Conservation (phyloP, 1,140 invertebrate genomes). For the Tetranychus urticae region DNA sequence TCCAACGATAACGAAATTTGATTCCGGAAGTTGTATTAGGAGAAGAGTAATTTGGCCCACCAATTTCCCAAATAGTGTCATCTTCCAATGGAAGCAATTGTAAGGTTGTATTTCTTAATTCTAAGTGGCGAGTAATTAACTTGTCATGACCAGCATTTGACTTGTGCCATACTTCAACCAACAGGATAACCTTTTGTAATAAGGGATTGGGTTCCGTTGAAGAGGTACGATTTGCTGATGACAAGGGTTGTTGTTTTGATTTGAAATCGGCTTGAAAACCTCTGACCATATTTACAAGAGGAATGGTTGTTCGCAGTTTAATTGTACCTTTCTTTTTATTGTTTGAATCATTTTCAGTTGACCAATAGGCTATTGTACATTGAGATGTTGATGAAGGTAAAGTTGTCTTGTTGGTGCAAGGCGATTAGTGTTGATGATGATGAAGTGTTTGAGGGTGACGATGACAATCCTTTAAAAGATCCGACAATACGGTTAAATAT, state of each 20-base stretch:
- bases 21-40: neutral
- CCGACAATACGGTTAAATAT: neutral
- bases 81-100: neutral
- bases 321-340: neutral
- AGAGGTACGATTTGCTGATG: neutral
- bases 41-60: neutral
- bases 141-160: neutral
- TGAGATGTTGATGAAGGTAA: neutral
- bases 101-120: conserved; percentile 2
- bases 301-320: neutral
- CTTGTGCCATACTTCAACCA: conserved; percentile 9
- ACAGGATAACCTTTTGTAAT: neutral
- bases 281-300: neutral
- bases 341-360: neutral
- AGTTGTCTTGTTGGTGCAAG: neutral
- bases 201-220: neutral
- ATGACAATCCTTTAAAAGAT: neutral
- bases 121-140: conserved; percentile 4
- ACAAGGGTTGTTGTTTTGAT: neutral
- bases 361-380: conserved; percentile 8
- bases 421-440: neutral
- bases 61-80: neutral
- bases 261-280: neutral
- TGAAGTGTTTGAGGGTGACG: neutral
- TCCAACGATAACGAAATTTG: conserved; percentile 1